Evolutionary conservation across 1,140 invertebrate genomes (phyloP), one percentile per base, ranked within the genome.

Genomic region (Brachionus calyciflorus): DNA sequence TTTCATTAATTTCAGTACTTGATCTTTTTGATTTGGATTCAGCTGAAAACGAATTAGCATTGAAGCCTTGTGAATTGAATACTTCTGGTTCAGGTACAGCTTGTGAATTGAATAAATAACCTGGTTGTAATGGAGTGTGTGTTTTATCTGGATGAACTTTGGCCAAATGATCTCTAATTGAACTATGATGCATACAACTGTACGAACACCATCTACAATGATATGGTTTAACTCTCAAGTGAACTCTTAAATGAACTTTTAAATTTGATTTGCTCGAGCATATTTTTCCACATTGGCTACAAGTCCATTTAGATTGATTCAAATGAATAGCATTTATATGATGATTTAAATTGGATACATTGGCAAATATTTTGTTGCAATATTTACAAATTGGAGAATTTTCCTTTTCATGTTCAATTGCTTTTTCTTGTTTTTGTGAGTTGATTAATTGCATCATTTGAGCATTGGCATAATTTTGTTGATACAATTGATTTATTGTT

Each of bases 291-390:
- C 73, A 76, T 44, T 76, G 53, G 2, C 30, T 57, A 33, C 73
- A 76, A 17, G 41, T 57, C 73, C 73, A 76, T 76, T 76, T 55
- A 1, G 49, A 57, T 37, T 76, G 49, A 6, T 57, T 57, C 17
- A 76, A 33, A 44, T 76, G 73, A 3, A 76, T 76, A n/a, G 73
- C 53, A 6, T 19, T 44, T 21, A 76, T 28, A n/a, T 76, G 73
- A 76, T 76, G 73, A n/a, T 76, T 76, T 24, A 76, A 48, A 48
- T 76, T 76, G 33, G 73, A 76, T 14, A 57, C 37, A 76, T 76
- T 76, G 33, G 73, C 73, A 48, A 76, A 76, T 76, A 57, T 55
- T 76, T 76, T 76, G 17, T 48, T 63, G 12, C 73, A 76, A 40
- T 46, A 49, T 44, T 76, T 60, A 28, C 73, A 76, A 2, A 60